Percentiles rank a stretch among this genome's conserved stretches.
Evolutionary conservation across 2,888 invertebrate species (phyloP).

Genomic region (Tenodera sinensis): DNA sequence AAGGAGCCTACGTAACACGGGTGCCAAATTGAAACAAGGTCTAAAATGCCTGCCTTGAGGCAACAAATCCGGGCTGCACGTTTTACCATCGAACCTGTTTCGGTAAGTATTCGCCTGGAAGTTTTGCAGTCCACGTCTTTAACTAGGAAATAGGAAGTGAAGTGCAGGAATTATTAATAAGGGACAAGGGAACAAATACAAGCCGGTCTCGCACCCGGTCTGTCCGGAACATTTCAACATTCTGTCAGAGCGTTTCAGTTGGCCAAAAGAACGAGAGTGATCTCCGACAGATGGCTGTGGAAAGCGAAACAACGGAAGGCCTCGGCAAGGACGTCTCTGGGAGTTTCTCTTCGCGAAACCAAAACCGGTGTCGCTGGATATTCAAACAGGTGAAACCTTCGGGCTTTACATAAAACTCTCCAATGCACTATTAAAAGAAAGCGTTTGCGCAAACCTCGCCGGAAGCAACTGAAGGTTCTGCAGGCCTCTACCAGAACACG

Average conservation of each 20-base stretch:
- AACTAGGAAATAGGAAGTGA: slow-evolving; percentile 1
- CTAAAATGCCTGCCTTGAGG: not conserved
- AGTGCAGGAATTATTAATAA: not conserved
- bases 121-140: not conserved
- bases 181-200: not conserved
- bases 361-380: not conserved
- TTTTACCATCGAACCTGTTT: not conserved
- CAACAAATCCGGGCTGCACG: not conserved
- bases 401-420: not conserved
- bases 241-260: not conserved
- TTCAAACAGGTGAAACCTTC: not conserved
- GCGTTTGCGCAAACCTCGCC: not conserved
- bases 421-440: not conserved
- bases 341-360: not conserved
- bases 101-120: not conserved
- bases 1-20: not conserved
- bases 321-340: not conserved
- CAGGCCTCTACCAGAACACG: no score
- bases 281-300: not conserved
- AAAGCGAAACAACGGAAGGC: not conserved
- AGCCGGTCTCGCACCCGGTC: not conserved
- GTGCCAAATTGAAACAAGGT: not conserved
- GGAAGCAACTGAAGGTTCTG: not conserved
- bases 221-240: not conserved
- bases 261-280: not conserved